Evolutionary conservation across 2,888 invertebrate genomes (phyloP).

Genomic region (Drosophila eohydei): DNA sequence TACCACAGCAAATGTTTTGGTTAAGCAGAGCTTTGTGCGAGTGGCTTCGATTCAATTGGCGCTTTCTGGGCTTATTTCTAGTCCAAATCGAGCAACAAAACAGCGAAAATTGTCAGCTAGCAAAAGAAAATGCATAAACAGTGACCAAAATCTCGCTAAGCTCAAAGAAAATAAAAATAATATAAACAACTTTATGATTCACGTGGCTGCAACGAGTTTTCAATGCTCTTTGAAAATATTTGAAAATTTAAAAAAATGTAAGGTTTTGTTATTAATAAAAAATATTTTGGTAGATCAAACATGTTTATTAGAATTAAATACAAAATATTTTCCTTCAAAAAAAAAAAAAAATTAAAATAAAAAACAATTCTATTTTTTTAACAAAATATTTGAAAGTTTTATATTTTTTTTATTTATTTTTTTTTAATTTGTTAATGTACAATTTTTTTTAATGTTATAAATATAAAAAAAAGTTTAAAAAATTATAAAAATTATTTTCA

Average conservation of each 20-base stretch:
- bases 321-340: too few relatives aligned
- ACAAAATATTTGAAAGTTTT: too few relatives aligned
- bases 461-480: too few relatives aligned
- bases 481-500: too few relatives aligned
- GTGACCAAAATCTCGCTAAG: conserved; percentile 49
- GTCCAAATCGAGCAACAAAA: conserved; percentile 37
- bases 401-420: too few relatives aligned
- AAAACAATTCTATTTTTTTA: too few relatives aligned
- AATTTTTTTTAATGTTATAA: too few relatives aligned
- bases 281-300: too few relatives aligned
- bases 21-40: not conserved
- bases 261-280: too few relatives aligned
- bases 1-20: conserved; percentile 51
- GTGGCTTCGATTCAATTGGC: conserved; percentile 24
- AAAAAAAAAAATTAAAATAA: too few relatives aligned
- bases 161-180: conserved; percentile 18
- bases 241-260: not conserved
- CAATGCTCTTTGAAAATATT: not conserved
- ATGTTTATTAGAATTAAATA: too few relatives aligned
- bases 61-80: conserved; percentile 64
- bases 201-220: not conserved
- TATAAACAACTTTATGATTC: not conserved
- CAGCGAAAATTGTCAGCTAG: conserved; percentile 52
- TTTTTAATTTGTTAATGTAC: too few relatives aligned
- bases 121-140: conserved; percentile 48